A percentile compares a stretch with the other conserved stretches of the same genome.
phyloP scores from a whole-genome alignment of 2,113 vertebrate genomes.

The Galeopterus variegatus region DNA sequence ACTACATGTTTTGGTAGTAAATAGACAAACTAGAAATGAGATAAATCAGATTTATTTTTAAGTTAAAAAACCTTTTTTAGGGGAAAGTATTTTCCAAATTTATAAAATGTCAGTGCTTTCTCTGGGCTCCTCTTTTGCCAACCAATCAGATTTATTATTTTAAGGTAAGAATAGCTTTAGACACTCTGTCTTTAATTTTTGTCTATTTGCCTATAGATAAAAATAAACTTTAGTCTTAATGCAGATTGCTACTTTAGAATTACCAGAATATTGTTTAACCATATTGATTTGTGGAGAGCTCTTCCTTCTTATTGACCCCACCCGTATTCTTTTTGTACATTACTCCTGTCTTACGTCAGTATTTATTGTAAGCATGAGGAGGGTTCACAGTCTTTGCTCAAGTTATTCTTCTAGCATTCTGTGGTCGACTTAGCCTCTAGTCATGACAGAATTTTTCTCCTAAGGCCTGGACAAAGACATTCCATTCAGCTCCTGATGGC shows the following conservation, averaged over 20 bases:
- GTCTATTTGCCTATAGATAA: slow-evolving; percentile 52
- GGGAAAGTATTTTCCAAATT: slow-evolving; percentile 18
- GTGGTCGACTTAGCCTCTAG: background rate
- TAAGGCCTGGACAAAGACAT: background rate
- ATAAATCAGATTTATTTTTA: slow-evolving; percentile 27
- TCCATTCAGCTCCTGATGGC: background rate
- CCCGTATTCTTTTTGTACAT: background rate
- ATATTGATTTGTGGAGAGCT: background rate
- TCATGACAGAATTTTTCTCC: background rate
- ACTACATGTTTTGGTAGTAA: slow-evolving; percentile 26
- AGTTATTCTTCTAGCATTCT: background rate
- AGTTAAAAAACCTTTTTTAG: slow-evolving; percentile 17
- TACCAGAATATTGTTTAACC: background rate
- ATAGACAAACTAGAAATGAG: slow-evolving; percentile 38
- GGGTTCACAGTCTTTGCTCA: background rate
- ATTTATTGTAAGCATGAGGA: slow-evolving; percentile 24
- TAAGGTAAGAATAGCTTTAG: background rate
- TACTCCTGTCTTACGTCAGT: slow-evolving; percentile 50
- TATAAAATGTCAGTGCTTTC: background rate
- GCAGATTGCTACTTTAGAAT: background rate
- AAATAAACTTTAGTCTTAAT: slow-evolving; percentile 57
- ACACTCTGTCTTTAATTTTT: background rate
- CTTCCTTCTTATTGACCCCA: background rate
- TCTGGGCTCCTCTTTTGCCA: background rate
- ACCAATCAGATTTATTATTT: slow-evolving; percentile 18